Percentiles rank a stretch among this genome's conserved stretches.
Evolutionary conservation across 2,113 vertebrate genomes (phyloP).

Genomic region (Odontesthes bonariensis): DNA sequence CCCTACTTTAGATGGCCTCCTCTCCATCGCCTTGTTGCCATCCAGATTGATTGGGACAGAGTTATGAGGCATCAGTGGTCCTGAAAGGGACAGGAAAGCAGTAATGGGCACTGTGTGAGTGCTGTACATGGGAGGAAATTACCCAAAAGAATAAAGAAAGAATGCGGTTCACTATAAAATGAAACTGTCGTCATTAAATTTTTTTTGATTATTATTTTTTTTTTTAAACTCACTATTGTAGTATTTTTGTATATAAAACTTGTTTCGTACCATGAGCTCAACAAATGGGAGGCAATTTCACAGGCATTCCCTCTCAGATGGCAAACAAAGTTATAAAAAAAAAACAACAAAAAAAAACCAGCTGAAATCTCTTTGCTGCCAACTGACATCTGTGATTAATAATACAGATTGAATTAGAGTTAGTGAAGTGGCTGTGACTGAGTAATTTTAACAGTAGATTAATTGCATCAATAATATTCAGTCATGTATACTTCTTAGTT

Average conservation of each 20-base stretch:
- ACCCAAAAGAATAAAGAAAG: not conserved
- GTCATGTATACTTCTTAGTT: not conserved
- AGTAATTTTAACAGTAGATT: not conserved
- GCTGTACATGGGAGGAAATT: not conserved
- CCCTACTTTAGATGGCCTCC: constrained; percentile 87
- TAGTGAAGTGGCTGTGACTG: not conserved
- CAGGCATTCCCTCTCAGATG: not conserved
- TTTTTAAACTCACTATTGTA: not conserved
- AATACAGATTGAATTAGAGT: not conserved
- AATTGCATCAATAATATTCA: not conserved
- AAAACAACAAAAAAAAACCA: not conserved
- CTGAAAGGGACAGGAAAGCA: constrained; percentile 71
- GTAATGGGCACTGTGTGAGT: constrained; percentile 31
- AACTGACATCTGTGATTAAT: not conserved
- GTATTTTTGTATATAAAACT: not conserved
- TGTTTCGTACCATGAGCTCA: constrained; percentile 20
- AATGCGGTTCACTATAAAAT: not conserved
- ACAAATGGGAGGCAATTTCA: constrained; percentile 14
- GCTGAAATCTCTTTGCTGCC: not conserved
- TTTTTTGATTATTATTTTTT: not conserved
- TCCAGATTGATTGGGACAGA: constrained; percentile 91
- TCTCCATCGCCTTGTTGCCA: constrained; percentile 84
- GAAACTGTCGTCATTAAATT: not conserved
- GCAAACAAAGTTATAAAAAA: constrained; percentile 2
- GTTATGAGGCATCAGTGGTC: constrained; percentile 88